Base-by-base conservation (phyloP, 2,797 vertebrate species). In the Neomorphus geoffroyi region DNA sequence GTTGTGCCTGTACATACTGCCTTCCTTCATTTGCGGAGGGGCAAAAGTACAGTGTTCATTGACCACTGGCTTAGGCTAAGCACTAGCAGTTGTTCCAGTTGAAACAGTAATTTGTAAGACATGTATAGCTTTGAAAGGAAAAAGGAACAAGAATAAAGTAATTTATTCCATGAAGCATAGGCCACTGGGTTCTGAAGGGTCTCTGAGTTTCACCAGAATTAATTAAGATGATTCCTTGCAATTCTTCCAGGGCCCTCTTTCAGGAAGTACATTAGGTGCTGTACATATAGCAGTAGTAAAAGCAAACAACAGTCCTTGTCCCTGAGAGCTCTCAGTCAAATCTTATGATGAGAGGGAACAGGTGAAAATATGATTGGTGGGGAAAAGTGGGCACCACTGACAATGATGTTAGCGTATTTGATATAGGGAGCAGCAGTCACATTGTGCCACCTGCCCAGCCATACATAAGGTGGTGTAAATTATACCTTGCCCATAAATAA, bases 401-500 rank as follows among this genome's bases (percentile, higher is more conserved):
- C 77, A 74, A 60, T 92, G 81, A 70, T 35, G 23, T 48, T 89
- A 21, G 71, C 24, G 61, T 89, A 61, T 73, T 51, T 82, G 86
- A 93, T 81, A 66, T 8, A 86, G 91, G 77, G 71, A 90, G 82
- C 80, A 91, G 73, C 90, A 91, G 90, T 50, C 71, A 30, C 91
- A 67, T 71, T 58, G 81, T 90, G n/a, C 75, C 94, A 92, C 73
- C 89, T 96, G 94, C 87, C 94, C 88, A 64, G 62, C 73, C 80
- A 70, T 95, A 85, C 88, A 79, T 93, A 94, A 95, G 87, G 80
- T 96, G 43, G 62, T 95, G 85, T 96, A 95, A 96, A 53, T 95
- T 93, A 96, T 91, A 94, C 80, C 73, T 96, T 90, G 50, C 64
- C 94, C 95, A 96, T 94, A 97, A 97, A 95, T 94, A 96, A 94